phyloP scores from a whole-genome alignment of 2,888 invertebrate genomes.

The Tenodera sinensis region DNA sequence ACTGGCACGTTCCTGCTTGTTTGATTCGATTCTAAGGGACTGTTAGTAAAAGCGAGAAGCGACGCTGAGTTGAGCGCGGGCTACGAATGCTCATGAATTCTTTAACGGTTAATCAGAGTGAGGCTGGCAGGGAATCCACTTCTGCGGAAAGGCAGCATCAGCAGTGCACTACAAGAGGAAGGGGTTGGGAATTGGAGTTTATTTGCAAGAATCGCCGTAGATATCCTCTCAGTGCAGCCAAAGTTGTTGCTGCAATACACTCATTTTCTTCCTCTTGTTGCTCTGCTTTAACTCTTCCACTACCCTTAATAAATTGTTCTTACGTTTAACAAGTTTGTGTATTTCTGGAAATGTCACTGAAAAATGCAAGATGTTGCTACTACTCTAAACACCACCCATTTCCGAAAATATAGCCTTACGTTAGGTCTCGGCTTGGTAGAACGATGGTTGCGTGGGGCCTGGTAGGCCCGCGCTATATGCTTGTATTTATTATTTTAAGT shows the following conservation, averaged over 20 bases:
- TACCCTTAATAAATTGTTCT: not conserved
- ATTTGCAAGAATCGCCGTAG: conserved; percentile 15
- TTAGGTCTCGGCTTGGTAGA: too few species aligned
- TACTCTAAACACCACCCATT: too few species aligned
- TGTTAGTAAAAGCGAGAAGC: not conserved
- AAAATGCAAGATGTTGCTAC: too few species aligned
- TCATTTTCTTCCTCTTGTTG: not conserved
- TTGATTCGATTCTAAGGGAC: not conserved
- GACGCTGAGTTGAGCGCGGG: conserved; percentile 27
- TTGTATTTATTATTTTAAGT: too few species aligned
- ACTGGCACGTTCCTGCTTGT: not conserved
- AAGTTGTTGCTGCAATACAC: not conserved
- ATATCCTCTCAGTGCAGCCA: not conserved
- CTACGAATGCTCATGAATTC: conserved; percentile 46
- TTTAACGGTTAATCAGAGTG: conserved; percentile 47
- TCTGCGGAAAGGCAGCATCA: conserved; percentile 20
- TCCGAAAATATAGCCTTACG: too few species aligned
- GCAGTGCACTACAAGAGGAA: not conserved
- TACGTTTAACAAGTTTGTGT: too few species aligned
- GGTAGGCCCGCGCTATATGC: too few species aligned
- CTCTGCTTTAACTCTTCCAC: not conserved
- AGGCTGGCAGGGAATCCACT: conserved; percentile 24
- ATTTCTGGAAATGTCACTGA: too few species aligned
- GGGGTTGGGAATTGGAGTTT: conserved; percentile 23
- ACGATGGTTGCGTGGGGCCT: too few species aligned